Conservation (phyloP, 2,113 vertebrate species). For the Pionites leucogaster region DNA sequence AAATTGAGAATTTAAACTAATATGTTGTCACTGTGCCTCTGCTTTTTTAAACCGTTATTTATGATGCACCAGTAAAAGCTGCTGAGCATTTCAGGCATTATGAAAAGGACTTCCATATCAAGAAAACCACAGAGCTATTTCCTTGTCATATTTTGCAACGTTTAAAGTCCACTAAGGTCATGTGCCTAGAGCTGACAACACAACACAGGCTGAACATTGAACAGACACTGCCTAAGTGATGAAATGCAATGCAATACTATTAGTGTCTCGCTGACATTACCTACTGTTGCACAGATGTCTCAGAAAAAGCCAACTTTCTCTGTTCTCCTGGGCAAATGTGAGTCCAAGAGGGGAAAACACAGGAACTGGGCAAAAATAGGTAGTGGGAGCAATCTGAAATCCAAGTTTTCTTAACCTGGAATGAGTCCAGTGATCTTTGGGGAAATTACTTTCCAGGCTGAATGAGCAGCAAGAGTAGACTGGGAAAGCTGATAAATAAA, state of each 20-base stretch:
- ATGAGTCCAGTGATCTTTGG: not conserved
- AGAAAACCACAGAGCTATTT: slow-evolving; percentile 18
- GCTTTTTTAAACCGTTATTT: not conserved
- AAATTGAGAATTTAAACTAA: not conserved
- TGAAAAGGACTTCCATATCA: not conserved
- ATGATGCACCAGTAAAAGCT: not conserved
- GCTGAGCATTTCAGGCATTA: not conserved
- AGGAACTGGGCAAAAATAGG: not conserved
- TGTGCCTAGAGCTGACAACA: not conserved
- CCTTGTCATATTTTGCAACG: not conserved
- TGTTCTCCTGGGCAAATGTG: not conserved
- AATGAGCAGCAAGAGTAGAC: not conserved
- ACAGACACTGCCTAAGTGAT: not conserved
- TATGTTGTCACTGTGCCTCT: not conserved
- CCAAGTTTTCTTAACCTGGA: not conserved
- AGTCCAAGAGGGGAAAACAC: not conserved
- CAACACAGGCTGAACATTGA: not conserved
- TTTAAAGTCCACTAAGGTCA: not conserved
- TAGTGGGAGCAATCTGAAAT: not conserved
- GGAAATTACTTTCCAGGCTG: not conserved
- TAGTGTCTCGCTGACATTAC: slow-evolving; percentile 43
- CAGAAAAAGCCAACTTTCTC: slow-evolving; percentile 1
- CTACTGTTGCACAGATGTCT: slow-evolving; percentile 1
- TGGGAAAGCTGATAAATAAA: not conserved
- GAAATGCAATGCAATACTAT: not conserved